A percentile compares a stretch with the other conserved stretches of the same genome.
phyloP scores from a whole-genome alignment of 1,140 invertebrate genomes.

The Armadillidium nasatum region DNA sequence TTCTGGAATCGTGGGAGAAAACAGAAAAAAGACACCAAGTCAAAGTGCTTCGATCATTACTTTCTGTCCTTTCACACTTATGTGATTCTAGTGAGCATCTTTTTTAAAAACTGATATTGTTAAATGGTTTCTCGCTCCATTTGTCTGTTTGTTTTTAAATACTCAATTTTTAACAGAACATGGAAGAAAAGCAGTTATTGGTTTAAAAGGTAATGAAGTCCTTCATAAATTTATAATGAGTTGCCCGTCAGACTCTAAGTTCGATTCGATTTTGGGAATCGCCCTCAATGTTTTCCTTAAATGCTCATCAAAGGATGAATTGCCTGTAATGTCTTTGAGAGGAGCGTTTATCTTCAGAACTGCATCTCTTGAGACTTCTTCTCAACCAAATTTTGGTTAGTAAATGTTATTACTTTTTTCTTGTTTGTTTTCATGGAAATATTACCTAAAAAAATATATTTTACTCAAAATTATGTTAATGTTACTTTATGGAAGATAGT shows the following conservation, averaged over 20 bases:
- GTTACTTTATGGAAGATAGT: no score
- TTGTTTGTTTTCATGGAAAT: no score
- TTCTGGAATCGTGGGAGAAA: slow-evolving; percentile 63
- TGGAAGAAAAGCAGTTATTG: slow-evolving; percentile 35
- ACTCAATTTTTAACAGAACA: slow-evolving; percentile 33
- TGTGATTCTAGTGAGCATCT: slow-evolving; percentile 59
- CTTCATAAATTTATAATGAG: slow-evolving; percentile 46
- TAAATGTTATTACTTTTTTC: not conserved
- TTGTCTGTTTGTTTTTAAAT: no score
- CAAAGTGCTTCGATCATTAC: slow-evolving; percentile 59
- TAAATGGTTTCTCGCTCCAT: no score
- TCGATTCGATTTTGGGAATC: slow-evolving; percentile 59
- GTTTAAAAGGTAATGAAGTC: slow-evolving; percentile 40
- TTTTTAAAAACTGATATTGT: not conserved
- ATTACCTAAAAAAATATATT: no score
- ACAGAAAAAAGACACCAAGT: slow-evolving; percentile 60
- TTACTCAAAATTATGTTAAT: no score
- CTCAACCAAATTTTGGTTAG: slow-evolving; percentile 39
- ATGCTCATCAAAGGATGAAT: slow-evolving; percentile 59
- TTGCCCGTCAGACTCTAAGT: slow-evolving; percentile 62
- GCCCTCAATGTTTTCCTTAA: slow-evolving; percentile 61
- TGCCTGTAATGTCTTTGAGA: slow-evolving; percentile 54
- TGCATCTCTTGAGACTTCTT: slow-evolving; percentile 22
- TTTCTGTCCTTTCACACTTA: slow-evolving; percentile 60
- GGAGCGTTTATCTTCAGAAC: slow-evolving; percentile 55